Percentiles rank a stretch among this genome's conserved stretches.
Evolutionary conservation across 2,888 invertebrate genomes (phyloP).

Genomic region (Aspidiotus rigidus): DNA sequence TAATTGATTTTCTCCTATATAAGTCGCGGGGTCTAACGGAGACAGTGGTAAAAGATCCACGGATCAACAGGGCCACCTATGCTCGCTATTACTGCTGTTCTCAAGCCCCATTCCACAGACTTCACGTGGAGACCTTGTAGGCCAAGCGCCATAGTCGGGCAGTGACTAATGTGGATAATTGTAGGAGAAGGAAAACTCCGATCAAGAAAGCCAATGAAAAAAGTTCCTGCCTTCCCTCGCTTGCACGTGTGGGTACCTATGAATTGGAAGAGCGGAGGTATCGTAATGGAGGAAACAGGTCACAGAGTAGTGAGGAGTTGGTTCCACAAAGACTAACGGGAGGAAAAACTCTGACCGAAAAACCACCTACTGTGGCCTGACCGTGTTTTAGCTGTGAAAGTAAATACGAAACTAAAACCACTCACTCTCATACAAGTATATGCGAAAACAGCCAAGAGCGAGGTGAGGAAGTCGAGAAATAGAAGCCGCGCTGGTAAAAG

Average conservation of each 20-base stretch:
- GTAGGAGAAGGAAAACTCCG: not conserved
- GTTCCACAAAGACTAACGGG: not conserved
- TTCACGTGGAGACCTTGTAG: not conserved
- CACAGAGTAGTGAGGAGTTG: conserved; percentile 4
- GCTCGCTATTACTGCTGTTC: not conserved
- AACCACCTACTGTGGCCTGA: too few relatives aligned
- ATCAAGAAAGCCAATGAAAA: not conserved
- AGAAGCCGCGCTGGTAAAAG: too few relatives aligned
- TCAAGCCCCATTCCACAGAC: not conserved
- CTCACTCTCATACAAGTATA: too few relatives aligned
- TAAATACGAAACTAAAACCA: too few relatives aligned
- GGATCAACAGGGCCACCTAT: not conserved
- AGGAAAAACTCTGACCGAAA: not conserved
- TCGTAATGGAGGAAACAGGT: not conserved
- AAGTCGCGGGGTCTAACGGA: not conserved
- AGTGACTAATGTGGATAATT: not conserved
- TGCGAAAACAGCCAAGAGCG: too few relatives aligned
- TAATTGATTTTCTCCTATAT: too few relatives aligned
- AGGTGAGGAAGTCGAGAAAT: too few relatives aligned
- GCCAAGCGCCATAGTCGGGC: not conserved
- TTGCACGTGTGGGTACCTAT: not conserved
- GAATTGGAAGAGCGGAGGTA: not conserved
- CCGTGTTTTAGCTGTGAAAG: too few relatives aligned
- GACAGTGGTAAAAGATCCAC: not conserved
- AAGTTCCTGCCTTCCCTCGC: not conserved